Base-by-base conservation (phyloP, 2,888 invertebrate species). In the Sclerodermus sp. region DNA sequence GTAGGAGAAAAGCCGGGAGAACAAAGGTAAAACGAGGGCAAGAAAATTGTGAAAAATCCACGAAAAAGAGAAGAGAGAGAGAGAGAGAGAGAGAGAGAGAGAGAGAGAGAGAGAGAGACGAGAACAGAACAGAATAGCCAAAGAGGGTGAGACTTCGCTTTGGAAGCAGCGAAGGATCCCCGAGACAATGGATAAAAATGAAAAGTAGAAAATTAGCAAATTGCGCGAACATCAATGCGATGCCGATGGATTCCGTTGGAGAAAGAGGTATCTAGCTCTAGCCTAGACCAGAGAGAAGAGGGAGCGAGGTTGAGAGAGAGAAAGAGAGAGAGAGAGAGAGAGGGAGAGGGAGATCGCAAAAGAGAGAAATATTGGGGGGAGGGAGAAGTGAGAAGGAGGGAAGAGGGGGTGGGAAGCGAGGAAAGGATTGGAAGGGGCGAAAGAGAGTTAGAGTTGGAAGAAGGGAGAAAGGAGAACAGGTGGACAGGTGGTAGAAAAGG, bases 401-500 rank as follows among this genome's bases (percentile, higher is more conserved):
- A 45, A 41, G 29, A 43, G 47, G 18, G 32, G 45, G 38, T 17
- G 30, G 9, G 30, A 40, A 9, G 37, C 46, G 18, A 29, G 31
- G 5, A 30, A 36, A 44, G 36, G 13, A 9, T 14, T 16, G 9
- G 37, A 15, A 30, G 31, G 16, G 37, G 18, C 42, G 44, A 32
- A 38, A 46, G 32, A 46, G 36, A 43, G 31, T 44, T 45, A 40
- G 47, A 38, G 55, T 58, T 50, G 51, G 47, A 38, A 41, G 44
- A 40, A 17, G 45, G 41, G 44, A 47, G 57, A 45, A 48, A 55
- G 53, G 47, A 17, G 46, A 31, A 56, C 51, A 57, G 51, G 45
- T 47, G n/a, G n/a, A n/a, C n/a, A n/a, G n/a, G n/a, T n/a, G n/a
- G n/a, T n/a, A n/a, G n/a, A n/a, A n/a, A n/a, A 23, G 8, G 23